Evolutionary conservation across 2,797 vertebrate genomes (phyloP).

Genomic region (Peromyscus aztecus): DNA sequence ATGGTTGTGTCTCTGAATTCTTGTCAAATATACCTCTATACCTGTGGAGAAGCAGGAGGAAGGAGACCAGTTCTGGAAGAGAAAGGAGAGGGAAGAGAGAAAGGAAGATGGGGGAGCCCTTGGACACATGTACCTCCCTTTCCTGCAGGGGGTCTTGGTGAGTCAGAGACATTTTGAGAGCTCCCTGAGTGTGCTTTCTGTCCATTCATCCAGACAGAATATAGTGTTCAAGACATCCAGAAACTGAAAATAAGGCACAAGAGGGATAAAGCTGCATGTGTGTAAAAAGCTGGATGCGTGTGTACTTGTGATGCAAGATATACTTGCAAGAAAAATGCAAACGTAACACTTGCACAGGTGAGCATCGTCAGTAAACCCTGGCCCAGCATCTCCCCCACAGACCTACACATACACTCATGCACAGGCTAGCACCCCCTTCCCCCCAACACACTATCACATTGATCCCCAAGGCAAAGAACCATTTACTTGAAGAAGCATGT

Average conservation of each 20-base stretch:
- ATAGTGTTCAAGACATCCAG: not conserved
- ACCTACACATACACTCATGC: not conserved
- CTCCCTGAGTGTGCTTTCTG: not conserved
- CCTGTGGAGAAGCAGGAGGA: not conserved
- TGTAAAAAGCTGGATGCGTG: not conserved
- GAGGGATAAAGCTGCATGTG: not conserved
- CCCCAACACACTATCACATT: not conserved
- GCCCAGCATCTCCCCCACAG: not conserved
- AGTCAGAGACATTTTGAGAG: not conserved
- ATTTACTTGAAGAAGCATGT: constrained; percentile 55
- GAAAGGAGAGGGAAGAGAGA: not conserved
- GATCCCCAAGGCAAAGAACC: constrained; percentile 58
- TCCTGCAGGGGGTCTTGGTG: not conserved
- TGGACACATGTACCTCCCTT: too few species aligned
- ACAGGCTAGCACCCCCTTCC: not conserved
- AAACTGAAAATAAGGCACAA: not conserved
- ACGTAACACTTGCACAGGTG: not conserved
- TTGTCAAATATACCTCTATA: not conserved
- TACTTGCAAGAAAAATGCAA: not conserved
- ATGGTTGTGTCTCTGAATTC: not conserved
- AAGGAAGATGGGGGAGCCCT: not conserved
- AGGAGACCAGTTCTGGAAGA: not conserved
- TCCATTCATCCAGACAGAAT: not conserved
- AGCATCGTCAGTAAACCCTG: not conserved
- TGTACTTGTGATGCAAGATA: not conserved